Evolutionary conservation across 2,888 invertebrate species (phyloP).

Genomic region (Frankliniella fusca): DNA sequence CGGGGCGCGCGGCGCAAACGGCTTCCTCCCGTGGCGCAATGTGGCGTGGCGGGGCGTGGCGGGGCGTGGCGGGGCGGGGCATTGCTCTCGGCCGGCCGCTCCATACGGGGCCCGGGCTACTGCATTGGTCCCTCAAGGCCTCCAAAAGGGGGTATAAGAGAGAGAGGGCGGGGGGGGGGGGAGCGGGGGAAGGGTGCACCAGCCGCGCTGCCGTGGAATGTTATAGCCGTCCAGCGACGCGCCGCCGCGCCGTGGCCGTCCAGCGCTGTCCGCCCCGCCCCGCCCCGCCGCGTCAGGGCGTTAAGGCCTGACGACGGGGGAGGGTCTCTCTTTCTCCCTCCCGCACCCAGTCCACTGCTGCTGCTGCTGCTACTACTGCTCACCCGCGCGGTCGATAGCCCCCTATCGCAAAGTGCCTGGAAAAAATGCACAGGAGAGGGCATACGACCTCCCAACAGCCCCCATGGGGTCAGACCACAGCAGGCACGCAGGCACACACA

Average conservation of each 20-base stretch:
- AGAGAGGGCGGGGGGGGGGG: too few species aligned
- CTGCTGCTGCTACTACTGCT: not conserved
- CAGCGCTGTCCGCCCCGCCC: not conserved
- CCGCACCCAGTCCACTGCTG: too few species aligned
- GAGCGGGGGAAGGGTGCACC: too few species aligned
- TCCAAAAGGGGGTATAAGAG: too few species aligned
- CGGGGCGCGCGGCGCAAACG: not conserved
- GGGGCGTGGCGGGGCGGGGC: not conserved
- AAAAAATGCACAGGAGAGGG: not conserved
- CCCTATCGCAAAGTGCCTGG: too few species aligned
- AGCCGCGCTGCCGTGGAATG: too few species aligned
- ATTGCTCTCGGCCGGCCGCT: not conserved
- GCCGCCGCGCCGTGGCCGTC: not conserved
- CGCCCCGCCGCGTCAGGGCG: not conserved
- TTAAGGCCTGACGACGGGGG: not conserved
- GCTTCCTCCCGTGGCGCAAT: constrained; percentile 15
- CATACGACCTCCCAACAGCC: too few species aligned
- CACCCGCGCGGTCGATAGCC: not conserved
- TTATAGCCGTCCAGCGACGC: not conserved
- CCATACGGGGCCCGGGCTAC: not conserved
- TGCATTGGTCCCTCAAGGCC: too few species aligned
- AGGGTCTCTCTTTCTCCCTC: too few species aligned
- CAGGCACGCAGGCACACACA: not conserved
- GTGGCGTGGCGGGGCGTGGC: not conserved
- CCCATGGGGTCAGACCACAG: too few species aligned